Conservation (phyloP, 2,113 vertebrate species). For the Loxodonta africana region DNA sequence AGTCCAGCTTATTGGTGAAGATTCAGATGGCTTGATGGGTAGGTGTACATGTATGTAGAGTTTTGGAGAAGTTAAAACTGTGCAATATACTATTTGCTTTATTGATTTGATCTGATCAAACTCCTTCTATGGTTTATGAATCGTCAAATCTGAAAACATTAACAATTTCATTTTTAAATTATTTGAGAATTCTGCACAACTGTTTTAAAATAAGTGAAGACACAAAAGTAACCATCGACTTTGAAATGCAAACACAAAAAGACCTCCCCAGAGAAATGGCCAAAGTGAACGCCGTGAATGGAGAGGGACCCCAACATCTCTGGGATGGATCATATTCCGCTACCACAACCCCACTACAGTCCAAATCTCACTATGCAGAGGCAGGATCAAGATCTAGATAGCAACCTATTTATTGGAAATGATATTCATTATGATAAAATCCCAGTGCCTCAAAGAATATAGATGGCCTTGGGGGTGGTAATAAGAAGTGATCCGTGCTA, state of each 20-base stretch:
- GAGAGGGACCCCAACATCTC: background rate
- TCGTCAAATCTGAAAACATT: background rate
- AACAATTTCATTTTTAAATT: constrained; percentile 41
- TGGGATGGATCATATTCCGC: background rate
- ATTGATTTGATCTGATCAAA: background rate
- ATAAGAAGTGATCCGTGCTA: constrained; percentile 60
- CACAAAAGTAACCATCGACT: background rate
- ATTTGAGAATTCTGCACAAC: background rate
- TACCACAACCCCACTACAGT: background rate
- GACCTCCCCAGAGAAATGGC: background rate
- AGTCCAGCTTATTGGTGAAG: background rate
- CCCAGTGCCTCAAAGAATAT: constrained; percentile 1
- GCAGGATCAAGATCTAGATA: background rate
- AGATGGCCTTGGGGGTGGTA: constrained; percentile 71
- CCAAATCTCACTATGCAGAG: background rate
- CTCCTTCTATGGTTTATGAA: background rate
- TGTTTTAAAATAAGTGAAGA: background rate
- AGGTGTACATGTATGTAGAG: background rate
- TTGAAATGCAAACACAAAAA: constrained; percentile 9
- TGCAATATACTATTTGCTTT: background rate
- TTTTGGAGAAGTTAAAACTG: background rate
- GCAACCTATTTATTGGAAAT: background rate
- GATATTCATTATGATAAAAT: constrained; percentile 55
- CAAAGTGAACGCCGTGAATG: background rate
- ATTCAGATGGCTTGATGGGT: background rate